phyloP scores from a whole-genome alignment of 2,113 vertebrate genomes.

The Protomyctophum bolini region DNA sequence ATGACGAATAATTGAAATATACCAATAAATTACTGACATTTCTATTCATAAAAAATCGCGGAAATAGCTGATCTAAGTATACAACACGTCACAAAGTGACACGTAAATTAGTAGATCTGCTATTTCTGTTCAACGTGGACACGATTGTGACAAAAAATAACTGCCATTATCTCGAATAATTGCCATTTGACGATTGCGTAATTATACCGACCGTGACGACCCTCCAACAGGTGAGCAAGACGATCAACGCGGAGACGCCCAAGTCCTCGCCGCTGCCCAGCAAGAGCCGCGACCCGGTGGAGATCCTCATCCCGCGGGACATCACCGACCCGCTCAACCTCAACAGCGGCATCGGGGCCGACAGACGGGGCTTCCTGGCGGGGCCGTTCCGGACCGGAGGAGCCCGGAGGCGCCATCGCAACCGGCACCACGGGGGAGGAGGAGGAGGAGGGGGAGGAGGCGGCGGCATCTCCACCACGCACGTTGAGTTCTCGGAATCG shows the following conservation, averaged over 20 bases:
- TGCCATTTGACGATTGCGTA: too few species aligned
- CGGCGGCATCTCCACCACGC: conserved; percentile 59
- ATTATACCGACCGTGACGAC: too few species aligned
- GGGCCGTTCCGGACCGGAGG: conserved; percentile 83
- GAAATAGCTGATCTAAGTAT: too few species aligned
- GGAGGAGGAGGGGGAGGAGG: conserved; percentile 26
- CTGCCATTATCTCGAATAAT: too few species aligned
- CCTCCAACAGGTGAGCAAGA: conserved; percentile 81
- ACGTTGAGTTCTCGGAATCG: conserved; percentile 51
- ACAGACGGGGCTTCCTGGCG: conserved; percentile 73
- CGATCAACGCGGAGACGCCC: conserved; percentile 92
- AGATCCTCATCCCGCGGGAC: conserved; percentile 93
- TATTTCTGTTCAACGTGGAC: too few species aligned
- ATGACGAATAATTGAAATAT: too few species aligned
- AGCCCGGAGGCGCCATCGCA: conserved; percentile 83
- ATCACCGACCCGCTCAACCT: conserved; percentile 93
- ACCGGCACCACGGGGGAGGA: conserved; percentile 79
- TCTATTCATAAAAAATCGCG: too few species aligned
- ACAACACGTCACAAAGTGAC: too few species aligned
- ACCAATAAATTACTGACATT: too few species aligned
- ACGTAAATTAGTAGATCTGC: too few species aligned
- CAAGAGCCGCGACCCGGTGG: conserved; percentile 88
- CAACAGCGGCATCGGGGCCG: conserved; percentile 82
- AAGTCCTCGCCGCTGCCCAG: conserved; percentile 90
- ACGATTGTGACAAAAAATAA: too few species aligned